Evolutionary conservation across 2,888 invertebrate species (phyloP), one percentile per base, ranked within the genome.

Genomic region (Gonocerus acuteangulatus): DNA sequence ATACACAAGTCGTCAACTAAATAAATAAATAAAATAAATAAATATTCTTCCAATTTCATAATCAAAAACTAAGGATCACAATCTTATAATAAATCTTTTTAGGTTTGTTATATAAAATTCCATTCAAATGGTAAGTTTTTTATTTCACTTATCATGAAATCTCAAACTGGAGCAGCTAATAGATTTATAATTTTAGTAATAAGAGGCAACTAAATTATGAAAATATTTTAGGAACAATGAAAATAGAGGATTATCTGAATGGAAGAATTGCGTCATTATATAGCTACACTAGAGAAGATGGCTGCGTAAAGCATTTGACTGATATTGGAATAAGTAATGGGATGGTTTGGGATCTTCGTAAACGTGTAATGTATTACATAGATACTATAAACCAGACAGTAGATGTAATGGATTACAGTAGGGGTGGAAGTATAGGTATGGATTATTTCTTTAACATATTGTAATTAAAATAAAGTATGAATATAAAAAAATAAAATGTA

Each of bases 361-460:
- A 77, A 66, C 80, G 79, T 58, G 83, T 82, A 21, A 83, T 90
- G 77, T 79, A 75, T 68, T 79, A 72, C 69, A 76, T 75, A 44
- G 79, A 79, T 69, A 75, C 77, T 1, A 65, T 72, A 1, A 73
- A 73, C 1, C 63, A 71, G 11, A 70, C 71, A 32, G 72, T 78
- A 13, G 75, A 72, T 88, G 80, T 82, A 66, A 89, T 86, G 71
- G 87, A 89, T 71, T 89, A 84, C 71, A 82, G 89, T 11, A 77
- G 78, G 0, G 82, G 79, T 9, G 89, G 87, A 11, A 73, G 78
- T 48, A 82, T 83, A 49, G 76, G 83, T 84, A 47, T 32, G 16
- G 23, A 54, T 9, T 15, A 11, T 48, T 4, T 18, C 22, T 45
- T 45, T n/a, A 21, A 1, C n/a, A 21, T 45, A 11, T 1, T 47